Base-by-base conservation (phyloP, 2,113 vertebrate species). In the Brachionichthys hirsutus region DNA sequence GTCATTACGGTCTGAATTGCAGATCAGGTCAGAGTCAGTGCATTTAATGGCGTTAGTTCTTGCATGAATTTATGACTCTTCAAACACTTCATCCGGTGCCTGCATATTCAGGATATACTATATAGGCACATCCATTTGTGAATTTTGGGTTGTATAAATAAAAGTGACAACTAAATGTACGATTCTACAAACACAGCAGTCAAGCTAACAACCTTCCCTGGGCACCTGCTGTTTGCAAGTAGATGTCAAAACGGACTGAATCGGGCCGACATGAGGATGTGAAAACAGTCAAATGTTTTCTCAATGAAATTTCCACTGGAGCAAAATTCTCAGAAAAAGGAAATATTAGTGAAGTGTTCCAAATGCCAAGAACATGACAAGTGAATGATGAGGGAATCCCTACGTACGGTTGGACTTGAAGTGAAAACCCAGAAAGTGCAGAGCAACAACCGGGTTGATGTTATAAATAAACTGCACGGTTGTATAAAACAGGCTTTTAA, bases 291-390 rank as follows among this genome's bases (percentile, higher is more conserved):
- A 24, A 24, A 47, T 14, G 3, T 52, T 67, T 60, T 75, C 58
- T 61, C 48, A 73, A 54, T 73, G 46, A 69, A 56, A 57, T 57
- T 41, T 43, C 11, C 54, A 22, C 78, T 56, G 44, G 60, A 79
- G 42, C 5, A 11, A 64, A 84, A 66, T 42, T 60, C 30, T 60
- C 34, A 2, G 22, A 54, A 57, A 53, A 10, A 43, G 43, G 34
- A 70, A 70, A 62, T 59, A 48, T 38, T 47, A 22, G 40, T 12
- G 51, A 6, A 44, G 17, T 0, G 1, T 2, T 15, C 4, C 45
- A 43, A 54, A 58, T 38, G 14, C 16, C n/a, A n/a, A n/a, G n/a
- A n/a, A n/a, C n/a, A n/a, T n/a, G n/a, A n/a, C n/a, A n/a, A n/a
- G n/a, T n/a, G n/a, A n/a, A n/a, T n/a, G n/a, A n/a, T n/a, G n/a